Conservation (phyloP, 2,888 invertebrate genomes). For the Agrilus cyanescens region DNA sequence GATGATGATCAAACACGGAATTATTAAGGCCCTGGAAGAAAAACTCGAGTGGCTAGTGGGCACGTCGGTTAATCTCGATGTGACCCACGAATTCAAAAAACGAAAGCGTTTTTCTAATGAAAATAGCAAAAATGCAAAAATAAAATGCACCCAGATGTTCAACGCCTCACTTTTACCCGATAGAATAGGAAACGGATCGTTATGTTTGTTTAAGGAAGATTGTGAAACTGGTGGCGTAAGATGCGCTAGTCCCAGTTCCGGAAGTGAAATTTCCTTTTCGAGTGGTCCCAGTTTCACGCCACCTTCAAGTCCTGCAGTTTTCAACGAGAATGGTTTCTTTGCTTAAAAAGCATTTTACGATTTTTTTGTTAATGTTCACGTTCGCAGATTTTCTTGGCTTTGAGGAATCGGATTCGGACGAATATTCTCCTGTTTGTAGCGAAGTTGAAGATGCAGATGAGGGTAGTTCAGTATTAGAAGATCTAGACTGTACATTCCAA, state of each 20-base stretch:
- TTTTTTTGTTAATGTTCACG: not conserved
- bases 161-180: no score
- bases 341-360: not conserved
- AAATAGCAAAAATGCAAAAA: no score
- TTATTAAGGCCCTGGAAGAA: slow-evolving; percentile 23
- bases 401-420: slow-evolving; percentile 35
- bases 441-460: slow-evolving; percentile 36
- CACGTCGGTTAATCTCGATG: slow-evolving; percentile 14
- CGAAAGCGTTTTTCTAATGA: slow-evolving; percentile 2
- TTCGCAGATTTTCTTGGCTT: not conserved
- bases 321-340: slow-evolving; percentile 6
- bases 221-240: no score
- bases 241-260: slow-evolving; percentile 15
- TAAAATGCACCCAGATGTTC: no score
- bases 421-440: slow-evolving; percentile 57
- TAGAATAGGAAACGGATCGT: no score
- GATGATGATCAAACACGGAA: slow-evolving; percentile 14
- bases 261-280: slow-evolving; percentile 18
- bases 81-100: slow-evolving; percentile 9
- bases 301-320: slow-evolving; percentile 11
- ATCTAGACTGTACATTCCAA: not conserved
- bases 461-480: not conserved
- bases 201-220: no score
- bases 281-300: slow-evolving; percentile 15
- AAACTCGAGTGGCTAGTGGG: slow-evolving; percentile 27